These are phyloP conservation scores for Tinea trinotella DNA, from an alignment of 2,888 invertebrate genomes.

Conservation along the genomic window DNA sequence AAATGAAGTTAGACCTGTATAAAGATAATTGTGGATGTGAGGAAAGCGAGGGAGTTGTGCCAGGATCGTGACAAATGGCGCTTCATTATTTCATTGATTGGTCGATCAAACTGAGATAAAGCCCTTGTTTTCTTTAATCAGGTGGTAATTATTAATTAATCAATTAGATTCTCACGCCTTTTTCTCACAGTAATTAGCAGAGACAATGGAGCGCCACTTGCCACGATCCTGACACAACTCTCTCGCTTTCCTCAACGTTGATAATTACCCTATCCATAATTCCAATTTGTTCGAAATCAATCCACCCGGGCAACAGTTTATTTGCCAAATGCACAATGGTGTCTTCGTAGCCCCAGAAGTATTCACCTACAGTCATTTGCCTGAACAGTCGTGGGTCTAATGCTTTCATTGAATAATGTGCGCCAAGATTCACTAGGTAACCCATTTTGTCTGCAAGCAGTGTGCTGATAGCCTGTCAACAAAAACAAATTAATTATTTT, in stretches of 20 bases:
- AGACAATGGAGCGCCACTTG: no score
- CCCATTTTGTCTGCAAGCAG: slow-evolving; percentile 48
- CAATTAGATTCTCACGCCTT: no score
- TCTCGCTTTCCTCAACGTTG: not conserved
- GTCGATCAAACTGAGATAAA: not conserved
- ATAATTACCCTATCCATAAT: slow-evolving; percentile 81
- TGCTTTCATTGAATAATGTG: slow-evolving; percentile 74
- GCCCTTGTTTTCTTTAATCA: not conserved
- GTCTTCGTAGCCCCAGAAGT: slow-evolving; percentile 90
- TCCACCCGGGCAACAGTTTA: slow-evolving; percentile 81
- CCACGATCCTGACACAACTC: no score
- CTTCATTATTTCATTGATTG: not conserved
- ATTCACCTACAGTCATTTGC: slow-evolving; percentile 77
- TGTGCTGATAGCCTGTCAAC: slow-evolving; percentile 53
- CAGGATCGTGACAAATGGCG: no score
- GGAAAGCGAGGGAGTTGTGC: no score
- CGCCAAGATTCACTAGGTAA: slow-evolving; percentile 74
- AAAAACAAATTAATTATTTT: no score
- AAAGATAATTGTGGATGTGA: no score
- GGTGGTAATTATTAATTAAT: not conserved
- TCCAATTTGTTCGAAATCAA: slow-evolving; percentile 86
- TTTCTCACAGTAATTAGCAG: no score
- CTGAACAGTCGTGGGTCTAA: slow-evolving; percentile 79
- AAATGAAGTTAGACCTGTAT: no score
- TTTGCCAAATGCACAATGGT: slow-evolving; percentile 81